Percentiles rank a stretch among this genome's conserved stretches.
These are phyloP conservation scores for Autographa gamma DNA, from an alignment of 2,888 invertebrate genomes.

Conservation along the genomic window DNA sequence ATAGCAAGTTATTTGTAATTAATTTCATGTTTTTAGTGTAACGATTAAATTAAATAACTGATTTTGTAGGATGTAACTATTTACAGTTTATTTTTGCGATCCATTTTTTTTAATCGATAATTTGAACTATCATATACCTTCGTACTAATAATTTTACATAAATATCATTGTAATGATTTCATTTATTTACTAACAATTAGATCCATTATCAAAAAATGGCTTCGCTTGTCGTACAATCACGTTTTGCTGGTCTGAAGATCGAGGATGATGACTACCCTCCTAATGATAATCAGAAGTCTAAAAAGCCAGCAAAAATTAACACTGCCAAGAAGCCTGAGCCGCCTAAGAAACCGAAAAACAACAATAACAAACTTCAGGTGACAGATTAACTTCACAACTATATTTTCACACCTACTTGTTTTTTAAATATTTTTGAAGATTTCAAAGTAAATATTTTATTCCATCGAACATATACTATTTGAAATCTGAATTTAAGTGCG, in stretches of 20 bases:
- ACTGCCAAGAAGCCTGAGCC: slow-evolving; percentile 76
- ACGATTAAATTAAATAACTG: not conserved
- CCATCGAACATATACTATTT: not conserved
- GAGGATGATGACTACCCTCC: slow-evolving; percentile 91
- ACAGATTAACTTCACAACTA: not conserved
- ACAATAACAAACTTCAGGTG: slow-evolving; percentile 73
- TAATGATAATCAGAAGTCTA: slow-evolving; percentile 76
- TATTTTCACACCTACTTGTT: not conserved
- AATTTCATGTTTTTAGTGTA: not conserved
- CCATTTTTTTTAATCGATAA: not conserved
- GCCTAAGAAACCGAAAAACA: slow-evolving; percentile 74
- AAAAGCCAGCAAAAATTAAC: slow-evolving; percentile 74
- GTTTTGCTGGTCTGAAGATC: slow-evolving; percentile 92
- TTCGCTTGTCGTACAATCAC: slow-evolving; percentile 91
- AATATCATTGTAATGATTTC: not conserved
- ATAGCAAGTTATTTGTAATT: not conserved
- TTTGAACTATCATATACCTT: not conserved
- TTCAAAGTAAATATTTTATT: no score
- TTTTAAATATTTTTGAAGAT: not conserved
- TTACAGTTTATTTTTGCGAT: slow-evolving; percentile 14
- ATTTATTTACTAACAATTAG: slow-evolving; percentile 34
- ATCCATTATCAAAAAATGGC: slow-evolving; percentile 82
- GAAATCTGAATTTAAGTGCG: not conserved
- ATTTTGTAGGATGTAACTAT: not conserved
- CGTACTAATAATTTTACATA: not conserved